Evolutionary conservation across 2,888 invertebrate species (phyloP).

Genomic region (Hermodice carunculata): DNA sequence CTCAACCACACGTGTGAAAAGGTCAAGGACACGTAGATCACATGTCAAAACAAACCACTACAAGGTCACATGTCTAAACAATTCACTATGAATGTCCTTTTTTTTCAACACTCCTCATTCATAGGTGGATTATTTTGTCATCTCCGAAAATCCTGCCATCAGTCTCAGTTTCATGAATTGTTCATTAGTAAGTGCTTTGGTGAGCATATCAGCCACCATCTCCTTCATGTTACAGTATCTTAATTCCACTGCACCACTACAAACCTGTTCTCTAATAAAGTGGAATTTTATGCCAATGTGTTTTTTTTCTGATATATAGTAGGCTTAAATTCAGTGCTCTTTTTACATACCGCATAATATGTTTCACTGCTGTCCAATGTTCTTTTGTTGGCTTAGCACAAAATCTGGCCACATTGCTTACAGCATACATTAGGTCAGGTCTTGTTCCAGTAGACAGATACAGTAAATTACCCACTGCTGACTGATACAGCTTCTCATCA

Average conservation of each 20-base stretch:
- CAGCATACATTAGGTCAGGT: slow-evolving; percentile 37
- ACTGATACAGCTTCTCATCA: slow-evolving; percentile 3
- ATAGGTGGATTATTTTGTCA: no score
- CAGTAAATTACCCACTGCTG: slow-evolving; percentile 30
- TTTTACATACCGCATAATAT: slow-evolving; percentile 20
- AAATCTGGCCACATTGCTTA: slow-evolving; percentile 27
- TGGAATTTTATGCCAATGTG: slow-evolving; percentile 41
- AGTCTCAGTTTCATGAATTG: not conserved
- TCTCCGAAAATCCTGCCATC: not conserved
- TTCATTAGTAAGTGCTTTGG: slow-evolving; percentile 6
- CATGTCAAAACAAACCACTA: no score
- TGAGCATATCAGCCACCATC: slow-evolving; percentile 13
- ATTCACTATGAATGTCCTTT: no score
- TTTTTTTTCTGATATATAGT: slow-evolving; percentile 22
- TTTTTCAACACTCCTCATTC: no score
- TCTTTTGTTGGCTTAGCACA: slow-evolving; percentile 30
- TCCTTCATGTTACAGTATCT: not conserved
- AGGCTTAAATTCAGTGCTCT: slow-evolving; percentile 11
- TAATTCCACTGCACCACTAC: not conserved
- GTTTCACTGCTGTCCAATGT: slow-evolving; percentile 39
- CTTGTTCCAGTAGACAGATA: slow-evolving; percentile 35
- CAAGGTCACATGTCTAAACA: no score
- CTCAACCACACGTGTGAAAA: no score
- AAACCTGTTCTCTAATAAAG: slow-evolving; percentile 28
- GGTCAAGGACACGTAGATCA: no score